Evolutionary conservation across 2,888 invertebrate species (phyloP).

Genomic region (Agonum fuliginosum): DNA sequence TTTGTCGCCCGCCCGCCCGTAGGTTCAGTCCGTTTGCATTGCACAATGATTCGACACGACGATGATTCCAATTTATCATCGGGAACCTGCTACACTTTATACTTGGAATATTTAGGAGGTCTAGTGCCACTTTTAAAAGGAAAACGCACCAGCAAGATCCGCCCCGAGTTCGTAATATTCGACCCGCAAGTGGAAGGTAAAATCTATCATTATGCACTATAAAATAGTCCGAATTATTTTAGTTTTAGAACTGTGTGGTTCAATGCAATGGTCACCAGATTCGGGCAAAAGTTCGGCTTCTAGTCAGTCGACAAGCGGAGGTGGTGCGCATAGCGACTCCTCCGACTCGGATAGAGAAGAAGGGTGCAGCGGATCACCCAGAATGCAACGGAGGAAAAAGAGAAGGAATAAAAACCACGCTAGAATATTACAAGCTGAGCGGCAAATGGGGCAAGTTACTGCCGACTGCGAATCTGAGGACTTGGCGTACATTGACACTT

Average conservation of each 20-base stretch:
- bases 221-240: neutral
- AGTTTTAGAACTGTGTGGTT: slow-evolving; percentile 67
- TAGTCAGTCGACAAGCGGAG: slow-evolving; percentile 74
- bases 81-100: slow-evolving; percentile 89
- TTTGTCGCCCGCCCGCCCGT: slow-evolving; percentile 95
- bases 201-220: slow-evolving; percentile 45
- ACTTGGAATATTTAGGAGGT: slow-evolving; percentile 96
- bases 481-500: slow-evolving; percentile 87
- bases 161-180: slow-evolving; percentile 98
- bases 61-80: slow-evolving; percentile 83
- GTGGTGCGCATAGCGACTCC: slow-evolving; percentile 76
- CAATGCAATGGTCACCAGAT: slow-evolving; percentile 71
- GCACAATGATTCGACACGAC: slow-evolving; percentile 97
- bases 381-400: slow-evolving; percentile 83
- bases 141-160: slow-evolving; percentile 95
- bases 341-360: slow-evolving; percentile 82
- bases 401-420: slow-evolving; percentile 76
- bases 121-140: slow-evolving; percentile 97
- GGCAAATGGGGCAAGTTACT: slow-evolving; percentile 68
- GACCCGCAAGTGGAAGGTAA: slow-evolving; percentile 90
- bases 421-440: slow-evolving; percentile 67
- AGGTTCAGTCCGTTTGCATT: slow-evolving; percentile 91
- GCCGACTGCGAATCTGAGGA: slow-evolving; percentile 74
- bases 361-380: slow-evolving; percentile 86
- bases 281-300: slow-evolving; percentile 75